Conservation (phyloP, 2,888 invertebrate genomes). For the Diabrotica balteata region DNA sequence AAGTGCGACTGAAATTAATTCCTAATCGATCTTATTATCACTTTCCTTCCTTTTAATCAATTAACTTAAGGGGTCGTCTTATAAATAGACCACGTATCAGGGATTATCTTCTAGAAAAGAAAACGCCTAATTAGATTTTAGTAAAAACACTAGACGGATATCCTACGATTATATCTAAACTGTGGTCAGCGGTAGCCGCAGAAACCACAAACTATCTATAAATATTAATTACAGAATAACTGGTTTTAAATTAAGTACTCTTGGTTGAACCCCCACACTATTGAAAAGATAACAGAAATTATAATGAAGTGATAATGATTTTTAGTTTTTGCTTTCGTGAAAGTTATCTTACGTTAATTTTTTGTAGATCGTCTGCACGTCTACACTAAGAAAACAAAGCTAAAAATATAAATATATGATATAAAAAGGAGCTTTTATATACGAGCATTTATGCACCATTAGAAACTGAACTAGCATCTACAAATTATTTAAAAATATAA, state of each 20-base stretch:
- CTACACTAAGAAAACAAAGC: too few relatives aligned
- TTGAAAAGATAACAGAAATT: conserved; percentile 1
- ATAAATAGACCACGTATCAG: conserved; percentile 24
- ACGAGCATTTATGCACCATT: too few relatives aligned
- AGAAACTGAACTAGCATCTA: too few relatives aligned
- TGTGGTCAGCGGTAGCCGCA: conserved; percentile 24
- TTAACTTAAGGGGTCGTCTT: conserved; percentile 17
- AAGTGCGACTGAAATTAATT: conserved; percentile 5
- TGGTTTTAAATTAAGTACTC: conserved; percentile 7
- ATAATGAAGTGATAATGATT: conserved; percentile 9
- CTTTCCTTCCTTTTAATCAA: conserved; percentile 19
- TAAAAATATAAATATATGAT: too few relatives aligned
- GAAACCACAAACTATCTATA: conserved; percentile 30
- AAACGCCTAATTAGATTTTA: conserved; percentile 25
- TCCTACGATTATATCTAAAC: conserved; percentile 31
- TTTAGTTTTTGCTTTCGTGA: too few relatives aligned
- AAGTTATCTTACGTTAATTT: too few relatives aligned
- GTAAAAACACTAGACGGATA: conserved; percentile 27
- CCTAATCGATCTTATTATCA: conserved; percentile 18
- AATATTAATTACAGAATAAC: conserved; percentile 20
- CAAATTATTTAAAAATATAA: too few relatives aligned
- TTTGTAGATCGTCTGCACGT: too few relatives aligned
- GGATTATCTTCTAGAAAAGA: conserved; percentile 21
- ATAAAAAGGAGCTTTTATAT: too few relatives aligned
- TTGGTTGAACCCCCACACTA: conserved; percentile 6